Evolutionary conservation across 2,888 invertebrate species (phyloP).

Genomic region (Pterostichus niger): DNA sequence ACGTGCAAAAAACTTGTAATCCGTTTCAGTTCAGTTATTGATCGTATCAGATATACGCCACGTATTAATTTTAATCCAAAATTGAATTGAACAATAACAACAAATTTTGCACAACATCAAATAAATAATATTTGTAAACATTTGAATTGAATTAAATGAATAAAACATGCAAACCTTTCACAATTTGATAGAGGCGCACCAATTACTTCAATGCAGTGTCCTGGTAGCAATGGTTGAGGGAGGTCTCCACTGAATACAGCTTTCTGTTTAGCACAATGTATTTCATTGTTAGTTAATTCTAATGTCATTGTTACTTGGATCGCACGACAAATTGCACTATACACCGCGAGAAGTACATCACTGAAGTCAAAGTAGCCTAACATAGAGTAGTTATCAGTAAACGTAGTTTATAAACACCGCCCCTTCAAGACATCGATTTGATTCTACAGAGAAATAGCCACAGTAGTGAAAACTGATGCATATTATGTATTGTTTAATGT

Average conservation of each 20-base stretch:
- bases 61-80: conserved; percentile 7
- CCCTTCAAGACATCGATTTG: conserved; percentile 39
- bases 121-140: no score
- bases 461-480: not conserved
- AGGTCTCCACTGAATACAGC: conserved; percentile 70
- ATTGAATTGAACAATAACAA: not conserved
- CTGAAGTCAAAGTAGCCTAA: conserved; percentile 57
- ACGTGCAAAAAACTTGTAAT: not conserved
- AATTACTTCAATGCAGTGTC: conserved; percentile 71
- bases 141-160: no score
- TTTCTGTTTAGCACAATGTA: conserved; percentile 70
- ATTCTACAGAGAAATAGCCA: not conserved
- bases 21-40: not conserved
- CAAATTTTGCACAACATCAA: no score
- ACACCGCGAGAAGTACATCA: conserved; percentile 30
- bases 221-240: conserved; percentile 70
- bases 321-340: not conserved
- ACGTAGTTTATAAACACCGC: conserved; percentile 5
- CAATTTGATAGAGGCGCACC: conserved; percentile 70
- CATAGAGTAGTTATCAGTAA: conserved; percentile 34
- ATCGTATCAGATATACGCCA: conserved; percentile 63
- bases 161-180: conserved; percentile 69
- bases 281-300: conserved; percentile 23
- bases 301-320: conserved; percentile 14
- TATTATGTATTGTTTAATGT: conserved; percentile 8